Evolutionary conservation across 2,797 vertebrate genomes (phyloP).

Genomic region (Perdix hodgsoniae): DNA sequence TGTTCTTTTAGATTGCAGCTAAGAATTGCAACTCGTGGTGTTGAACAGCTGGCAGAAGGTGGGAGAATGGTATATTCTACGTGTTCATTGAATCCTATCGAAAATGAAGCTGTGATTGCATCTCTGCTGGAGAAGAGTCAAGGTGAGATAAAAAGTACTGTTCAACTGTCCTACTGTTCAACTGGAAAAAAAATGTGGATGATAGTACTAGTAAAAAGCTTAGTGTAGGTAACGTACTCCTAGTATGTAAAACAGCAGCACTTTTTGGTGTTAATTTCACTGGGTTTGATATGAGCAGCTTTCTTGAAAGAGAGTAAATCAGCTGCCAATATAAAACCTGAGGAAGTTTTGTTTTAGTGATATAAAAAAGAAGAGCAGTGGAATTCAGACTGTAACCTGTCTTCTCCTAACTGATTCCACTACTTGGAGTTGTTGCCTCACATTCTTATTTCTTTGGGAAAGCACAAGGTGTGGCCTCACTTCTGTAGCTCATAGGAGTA

Average conservation of each 20-base stretch:
- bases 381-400: neutral
- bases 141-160: slow-evolving; percentile 81
- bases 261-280: neutral
- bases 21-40: slow-evolving; percentile 93
- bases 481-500: neutral
- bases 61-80: slow-evolving; percentile 99
- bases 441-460: neutral
- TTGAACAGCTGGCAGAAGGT: slow-evolving; percentile 94
- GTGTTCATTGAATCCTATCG: slow-evolving; percentile 94
- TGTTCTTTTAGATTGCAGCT: slow-evolving; percentile 89
- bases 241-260: neutral
- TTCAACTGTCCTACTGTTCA: neutral
- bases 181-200: neutral
- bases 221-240: neutral
- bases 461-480: rapidly evolving
- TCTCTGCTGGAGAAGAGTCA: slow-evolving; percentile 95
- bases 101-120: slow-evolving; percentile 94
- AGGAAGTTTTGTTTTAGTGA: neutral
- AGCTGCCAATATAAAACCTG: neutral
- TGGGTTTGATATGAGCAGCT: neutral
- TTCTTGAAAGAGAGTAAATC: neutral
- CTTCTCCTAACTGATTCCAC: neutral
- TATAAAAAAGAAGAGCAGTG: neutral
- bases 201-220: neutral
- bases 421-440: neutral